A percentile compares a stretch with the other conserved stretches of the same genome.
These are phyloP conservation scores for Agrotis segetum DNA, from an alignment of 2,888 invertebrate species.

Conservation along the genomic window DNA sequence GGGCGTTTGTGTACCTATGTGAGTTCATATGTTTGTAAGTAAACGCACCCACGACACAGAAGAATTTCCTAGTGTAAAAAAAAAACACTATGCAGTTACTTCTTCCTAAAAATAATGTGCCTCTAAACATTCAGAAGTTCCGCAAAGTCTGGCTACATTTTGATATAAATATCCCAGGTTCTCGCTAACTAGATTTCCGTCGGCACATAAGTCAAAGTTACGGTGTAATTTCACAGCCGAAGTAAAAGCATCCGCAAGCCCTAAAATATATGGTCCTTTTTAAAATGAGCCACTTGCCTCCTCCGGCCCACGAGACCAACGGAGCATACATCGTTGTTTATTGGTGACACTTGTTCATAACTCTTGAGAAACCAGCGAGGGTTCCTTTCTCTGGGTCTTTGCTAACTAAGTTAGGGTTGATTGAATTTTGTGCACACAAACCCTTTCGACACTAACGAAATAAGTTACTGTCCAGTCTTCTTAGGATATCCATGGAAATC, in stretches of 20 bases:
- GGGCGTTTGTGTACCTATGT: no score
- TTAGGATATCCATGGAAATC: not conserved
- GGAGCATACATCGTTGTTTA: slow-evolving; percentile 46
- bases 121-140: not conserved
- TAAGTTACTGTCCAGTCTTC: not conserved
- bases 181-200: slow-evolving; percentile 20
- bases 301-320: slow-evolving; percentile 26
- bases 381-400: not conserved
- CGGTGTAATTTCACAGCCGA: slow-evolving; percentile 47
- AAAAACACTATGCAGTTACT: not conserved
- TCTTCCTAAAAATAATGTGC: not conserved
- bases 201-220: slow-evolving; percentile 42
- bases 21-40: no score
- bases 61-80: no score
- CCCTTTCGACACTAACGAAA: not conserved
- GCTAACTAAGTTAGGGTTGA: slow-evolving; percentile 16
- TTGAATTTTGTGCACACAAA: not conserved
- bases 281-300: slow-evolving; percentile 46
- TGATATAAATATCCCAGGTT: slow-evolving; percentile 8
- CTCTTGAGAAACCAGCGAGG: slow-evolving; percentile 9
- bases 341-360: slow-evolving; percentile 34
- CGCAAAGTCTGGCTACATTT: not conserved
- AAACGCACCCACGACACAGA: no score
- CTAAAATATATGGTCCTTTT: slow-evolving; percentile 41
- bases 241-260: slow-evolving; percentile 34